Conservation (phyloP, 2,888 invertebrate genomes). For the Cylindroiulus punctatus region DNA sequence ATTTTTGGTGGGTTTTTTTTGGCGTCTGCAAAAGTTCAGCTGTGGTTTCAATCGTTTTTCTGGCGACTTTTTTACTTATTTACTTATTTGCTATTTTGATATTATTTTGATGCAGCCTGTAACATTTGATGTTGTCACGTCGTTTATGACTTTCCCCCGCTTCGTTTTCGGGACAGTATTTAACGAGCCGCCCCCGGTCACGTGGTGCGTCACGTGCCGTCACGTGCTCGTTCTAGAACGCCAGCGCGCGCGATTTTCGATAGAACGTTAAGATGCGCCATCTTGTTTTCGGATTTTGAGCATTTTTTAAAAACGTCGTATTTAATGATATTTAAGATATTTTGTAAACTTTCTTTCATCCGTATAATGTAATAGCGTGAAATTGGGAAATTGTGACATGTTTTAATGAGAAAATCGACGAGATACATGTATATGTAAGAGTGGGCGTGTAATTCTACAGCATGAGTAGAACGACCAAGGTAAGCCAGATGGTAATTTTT, state of each 20-base stretch:
- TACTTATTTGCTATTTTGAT: no score
- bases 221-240: not conserved
- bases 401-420: not conserved
- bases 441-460: not conserved
- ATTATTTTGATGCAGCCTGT: no score
- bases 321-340: not conserved
- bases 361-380: not conserved
- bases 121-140: no score
- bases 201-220: not conserved
- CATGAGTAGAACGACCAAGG: slow-evolving; percentile 19
- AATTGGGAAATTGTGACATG: not conserved
- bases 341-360: not conserved
- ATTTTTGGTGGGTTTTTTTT: no score
- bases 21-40: no score
- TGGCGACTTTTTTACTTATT: no score
- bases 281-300: not conserved
- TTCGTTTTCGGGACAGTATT: no score
- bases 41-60: no score
- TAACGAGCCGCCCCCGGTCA: not conserved
- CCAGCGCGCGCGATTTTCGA: not conserved
- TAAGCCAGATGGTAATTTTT: not conserved
- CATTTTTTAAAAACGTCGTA: not conserved
- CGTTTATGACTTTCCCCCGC: no score
- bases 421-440: not conserved
- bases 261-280: not conserved